Conservation (phyloP, 2,797 vertebrate genomes). For the Sparus aurata region DNA sequence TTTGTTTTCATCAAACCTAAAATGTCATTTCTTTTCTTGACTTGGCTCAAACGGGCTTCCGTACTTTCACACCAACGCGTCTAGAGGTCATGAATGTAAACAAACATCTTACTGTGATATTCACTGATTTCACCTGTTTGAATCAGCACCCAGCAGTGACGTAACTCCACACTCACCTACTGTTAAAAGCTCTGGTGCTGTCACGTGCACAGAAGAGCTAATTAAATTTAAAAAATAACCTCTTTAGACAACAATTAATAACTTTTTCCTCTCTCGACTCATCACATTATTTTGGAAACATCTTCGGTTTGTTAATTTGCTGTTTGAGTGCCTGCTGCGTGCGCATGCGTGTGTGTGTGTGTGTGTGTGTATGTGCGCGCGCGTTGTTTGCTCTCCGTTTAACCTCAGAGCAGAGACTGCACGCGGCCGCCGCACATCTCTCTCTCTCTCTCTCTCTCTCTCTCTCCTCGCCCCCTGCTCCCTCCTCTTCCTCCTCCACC, state of each 20-base stretch:
- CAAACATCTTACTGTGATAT: not conserved
- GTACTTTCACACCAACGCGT: not conserved
- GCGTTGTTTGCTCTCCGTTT: constrained; percentile 64
- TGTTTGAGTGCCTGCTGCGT: not conserved
- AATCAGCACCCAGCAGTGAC: not conserved
- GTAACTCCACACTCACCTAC: not conserved
- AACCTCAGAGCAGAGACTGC: constrained; percentile 57
- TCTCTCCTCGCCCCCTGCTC: constrained; percentile 16
- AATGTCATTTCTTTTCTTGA: too few species aligned
- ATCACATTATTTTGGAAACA: too few species aligned
- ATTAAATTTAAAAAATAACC: too few species aligned
- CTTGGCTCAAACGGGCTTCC: too few species aligned
- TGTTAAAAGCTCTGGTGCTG: not conserved
- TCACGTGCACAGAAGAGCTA: too few species aligned
- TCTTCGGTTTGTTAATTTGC: too few species aligned
- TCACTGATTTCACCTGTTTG: not conserved
- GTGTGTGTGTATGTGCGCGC: not conserved
- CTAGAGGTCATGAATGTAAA: not conserved
- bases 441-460: constrained; percentile 26
- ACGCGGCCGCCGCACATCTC: constrained; percentile 42
- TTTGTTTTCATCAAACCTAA: too few species aligned
- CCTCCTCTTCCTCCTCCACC: constrained; percentile 27
- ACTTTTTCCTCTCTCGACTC: too few species aligned
- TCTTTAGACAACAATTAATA: too few species aligned
- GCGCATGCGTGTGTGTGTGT: constrained; percentile 33